These are phyloP conservation scores for Lasioglossum pauxillum DNA, from an alignment of 2,888 invertebrate species.

Conservation along the genomic window DNA sequence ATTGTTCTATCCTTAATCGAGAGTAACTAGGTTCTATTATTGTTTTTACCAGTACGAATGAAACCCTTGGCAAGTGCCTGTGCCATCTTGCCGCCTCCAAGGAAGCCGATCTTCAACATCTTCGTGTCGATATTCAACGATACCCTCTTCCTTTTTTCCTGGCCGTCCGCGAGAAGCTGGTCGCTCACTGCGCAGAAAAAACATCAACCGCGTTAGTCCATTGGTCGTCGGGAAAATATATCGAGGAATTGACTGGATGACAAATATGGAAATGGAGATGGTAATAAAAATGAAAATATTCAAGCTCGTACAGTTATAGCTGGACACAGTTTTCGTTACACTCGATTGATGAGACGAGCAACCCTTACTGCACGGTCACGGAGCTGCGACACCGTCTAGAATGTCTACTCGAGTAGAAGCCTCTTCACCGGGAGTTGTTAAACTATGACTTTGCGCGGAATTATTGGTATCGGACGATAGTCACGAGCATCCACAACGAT, in stretches of 20 bases:
- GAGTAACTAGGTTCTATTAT: background rate
- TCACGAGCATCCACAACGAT: background rate
- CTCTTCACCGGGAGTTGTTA: background rate
- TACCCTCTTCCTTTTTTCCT: slow-evolving; percentile 60
- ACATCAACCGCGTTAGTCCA: background rate
- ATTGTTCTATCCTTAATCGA: background rate
- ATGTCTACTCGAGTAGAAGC: background rate
- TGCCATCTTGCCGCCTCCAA: slow-evolving; percentile 97
- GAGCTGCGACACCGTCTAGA: background rate
- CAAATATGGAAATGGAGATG: background rate
- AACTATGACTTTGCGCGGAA: background rate
- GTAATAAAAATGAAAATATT: background rate
- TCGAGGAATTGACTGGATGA: background rate
- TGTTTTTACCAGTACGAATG: slow-evolving; percentile 90
- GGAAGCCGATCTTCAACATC: slow-evolving; percentile 93
- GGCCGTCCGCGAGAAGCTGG: slow-evolving; percentile 71
- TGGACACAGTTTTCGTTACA: background rate
- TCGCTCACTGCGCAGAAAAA: slow-evolving; percentile 67
- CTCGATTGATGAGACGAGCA: background rate
- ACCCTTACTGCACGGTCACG: background rate
- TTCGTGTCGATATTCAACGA: slow-evolving; percentile 72
- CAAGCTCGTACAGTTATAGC: background rate
- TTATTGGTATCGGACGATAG: background rate
- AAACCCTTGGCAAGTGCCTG: slow-evolving; percentile 96
- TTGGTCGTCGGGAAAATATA: background rate